Evolutionary conservation across 2,888 invertebrate genomes (phyloP), one percentile per base, ranked within the genome.

Genomic region (Meloe dianella): DNA sequence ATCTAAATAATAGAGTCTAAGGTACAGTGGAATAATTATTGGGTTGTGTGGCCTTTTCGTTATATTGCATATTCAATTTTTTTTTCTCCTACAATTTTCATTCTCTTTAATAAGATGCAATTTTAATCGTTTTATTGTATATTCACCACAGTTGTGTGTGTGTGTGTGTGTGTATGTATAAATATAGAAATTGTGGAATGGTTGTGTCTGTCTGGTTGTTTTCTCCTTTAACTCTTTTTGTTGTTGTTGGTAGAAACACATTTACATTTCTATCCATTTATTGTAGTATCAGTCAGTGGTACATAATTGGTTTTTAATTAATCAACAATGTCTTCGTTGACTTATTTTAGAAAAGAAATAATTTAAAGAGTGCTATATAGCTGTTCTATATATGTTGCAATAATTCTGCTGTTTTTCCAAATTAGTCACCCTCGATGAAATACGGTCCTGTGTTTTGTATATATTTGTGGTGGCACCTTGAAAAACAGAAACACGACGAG

Each of bases 161-260:
- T n/a, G n/a, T n/a, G n/a, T n/a, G n/a, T n/a, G n/a, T 32, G 32
- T 10, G 8, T 1, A 10, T 38, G 51, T 51, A 7, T 54, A 54
- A 54, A 54, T 54, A 54, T 54, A 54, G 54, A 54, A 54, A 10
- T 54, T 54, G 54, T 54, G 54, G 54, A 54, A 54, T 54, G 54
- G 54, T 54, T 22, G 54, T 24, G 47, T 20, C 24, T 54, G 54
- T 54, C 54, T 54, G 54, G 54, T 54, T 54, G 24, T 24, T 41
- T 41, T 41, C 38, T 41, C 12, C 27, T 27, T 35, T n/a, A 17
- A 10, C 10, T 10, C 22, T 5, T 41, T 3, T 22, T 51, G 2
- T 10, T 22, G 2, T 51, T 35, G 38, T 17, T 3, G 20, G 9
- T 47, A 9, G 6, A 54, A 54, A 24, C 12, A 12, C 24, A 14